Evolutionary conservation across 2,888 invertebrate species (phyloP), one percentile per base, ranked within the genome.

Genomic region (Coleophora deauratella): DNA sequence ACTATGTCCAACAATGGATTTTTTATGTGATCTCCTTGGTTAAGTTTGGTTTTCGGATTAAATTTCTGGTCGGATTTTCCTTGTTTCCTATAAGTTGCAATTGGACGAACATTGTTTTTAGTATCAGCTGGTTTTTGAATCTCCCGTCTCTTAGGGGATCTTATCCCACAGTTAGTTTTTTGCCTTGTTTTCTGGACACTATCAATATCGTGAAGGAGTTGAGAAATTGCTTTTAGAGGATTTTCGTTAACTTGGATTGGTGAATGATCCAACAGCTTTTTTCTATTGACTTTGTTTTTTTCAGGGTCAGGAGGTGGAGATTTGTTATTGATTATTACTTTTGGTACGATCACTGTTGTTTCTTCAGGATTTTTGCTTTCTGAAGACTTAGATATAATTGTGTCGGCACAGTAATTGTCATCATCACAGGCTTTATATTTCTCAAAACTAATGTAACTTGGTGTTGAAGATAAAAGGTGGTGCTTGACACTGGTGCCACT

Each of bases 181-280:
- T 62, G 58, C 48, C 63, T 66, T n/a, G 47, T 64, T 47, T 71
- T 77, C 55, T 78, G 73, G 8, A 75, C 72, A 43, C 65, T 69
- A 33, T 82, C 79, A 42, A 82, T 68, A 51, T 79, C 73, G 36
- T 74, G 74, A 28, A 82, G 57, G 34, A 84, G 49, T 54, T 80
- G 75, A 27, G 82, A 78, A 52, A 84, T 80, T 13, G 80, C 76
- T 62, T 72, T 75, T 27, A 82, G 57, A 14, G 84, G 78, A 52
- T 77, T 77, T 9, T 76, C 71, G 21, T 55, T 39, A 9, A 51
- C 42, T 30, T 27, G 36, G n/a, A 53, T 64, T 73, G 56, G 47
- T 44, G 31, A 31, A 21, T 21, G 21, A 21, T 21, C 21, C 31
- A 37, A 35, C n/a, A 51, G 14, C 46, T 46, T 66, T 41, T 58